phyloP scores from a whole-genome alignment of 2,888 invertebrate species.

The Athalia rosae region DNA sequence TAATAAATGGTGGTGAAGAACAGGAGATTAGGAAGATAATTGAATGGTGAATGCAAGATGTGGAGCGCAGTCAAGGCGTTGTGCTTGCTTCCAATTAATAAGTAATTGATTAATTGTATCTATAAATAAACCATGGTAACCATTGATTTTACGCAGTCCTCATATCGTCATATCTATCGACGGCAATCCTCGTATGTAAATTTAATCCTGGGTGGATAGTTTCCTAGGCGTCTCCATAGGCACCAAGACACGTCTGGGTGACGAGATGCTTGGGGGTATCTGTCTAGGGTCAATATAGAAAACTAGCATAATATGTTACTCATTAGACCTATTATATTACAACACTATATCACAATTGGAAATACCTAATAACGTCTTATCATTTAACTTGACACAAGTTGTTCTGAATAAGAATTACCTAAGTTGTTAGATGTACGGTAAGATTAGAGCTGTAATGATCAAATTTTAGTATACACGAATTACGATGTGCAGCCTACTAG shows the following conservation, averaged over 20 bases:
- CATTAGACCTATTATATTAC: slow-evolving; percentile 20
- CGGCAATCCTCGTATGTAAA: slow-evolving; percentile 24
- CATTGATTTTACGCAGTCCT: slow-evolving; percentile 29
- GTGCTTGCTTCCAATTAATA: slow-evolving; percentile 56
- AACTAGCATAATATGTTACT: slow-evolving; percentile 28
- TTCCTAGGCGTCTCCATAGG: too few relatives aligned
- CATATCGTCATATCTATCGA: slow-evolving; percentile 28
- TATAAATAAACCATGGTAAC: slow-evolving; percentile 61
- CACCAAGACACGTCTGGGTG: too few relatives aligned
- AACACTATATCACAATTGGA: not conserved
- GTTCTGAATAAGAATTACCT: not conserved
- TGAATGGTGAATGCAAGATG: slow-evolving; percentile 39
- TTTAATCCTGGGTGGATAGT: not conserved
- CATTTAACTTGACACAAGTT: not conserved
- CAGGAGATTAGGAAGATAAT: slow-evolving; percentile 18
- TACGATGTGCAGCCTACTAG: slow-evolving; percentile 22
- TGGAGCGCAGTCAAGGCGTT: slow-evolving; percentile 50
- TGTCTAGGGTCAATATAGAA: not conserved
- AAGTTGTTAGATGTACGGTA: slow-evolving; percentile 11
- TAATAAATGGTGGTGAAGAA: slow-evolving; percentile 44
- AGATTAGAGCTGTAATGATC: not conserved
- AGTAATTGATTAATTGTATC: slow-evolving; percentile 63
- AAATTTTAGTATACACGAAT: not conserved
- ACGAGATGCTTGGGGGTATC: not conserved
- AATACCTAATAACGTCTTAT: not conserved